These are phyloP conservation scores for Erethizon dorsatum DNA, from an alignment of 2,797 vertebrate species.

Conservation along the genomic window DNA sequence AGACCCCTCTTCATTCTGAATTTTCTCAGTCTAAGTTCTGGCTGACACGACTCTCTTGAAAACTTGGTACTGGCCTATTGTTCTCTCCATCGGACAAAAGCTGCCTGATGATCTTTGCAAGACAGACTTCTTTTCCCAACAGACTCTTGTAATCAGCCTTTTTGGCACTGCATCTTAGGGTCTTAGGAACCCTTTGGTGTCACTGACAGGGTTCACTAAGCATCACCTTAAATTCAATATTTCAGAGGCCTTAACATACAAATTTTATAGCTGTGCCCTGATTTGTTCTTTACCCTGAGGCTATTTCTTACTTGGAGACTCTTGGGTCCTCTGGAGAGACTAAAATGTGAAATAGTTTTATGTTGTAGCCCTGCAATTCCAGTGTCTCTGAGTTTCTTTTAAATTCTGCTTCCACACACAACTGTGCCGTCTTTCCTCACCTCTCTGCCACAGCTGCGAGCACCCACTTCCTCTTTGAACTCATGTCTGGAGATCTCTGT, in stretches of 20 bases:
- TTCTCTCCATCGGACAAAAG: neutral
- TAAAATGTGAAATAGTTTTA: constrained; percentile 18
- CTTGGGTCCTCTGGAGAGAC: neutral
- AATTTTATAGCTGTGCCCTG: neutral
- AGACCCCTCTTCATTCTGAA: neutral
- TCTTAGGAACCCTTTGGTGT: neutral
- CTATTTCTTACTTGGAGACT: constrained; percentile 12
- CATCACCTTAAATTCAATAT: constrained; percentile 18
- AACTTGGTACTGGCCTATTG: neutral
- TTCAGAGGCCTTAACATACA: constrained; percentile 6
- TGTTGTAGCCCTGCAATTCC: neutral
- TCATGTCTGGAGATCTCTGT: neutral
- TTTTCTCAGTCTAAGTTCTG: neutral
- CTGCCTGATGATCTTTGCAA: neutral
- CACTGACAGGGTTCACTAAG: neutral
- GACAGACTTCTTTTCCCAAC: neutral
- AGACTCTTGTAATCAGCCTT: neutral
- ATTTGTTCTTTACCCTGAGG: neutral
- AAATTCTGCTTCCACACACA: neutral
- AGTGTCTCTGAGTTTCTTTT: neutral
- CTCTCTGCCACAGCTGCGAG: neutral
- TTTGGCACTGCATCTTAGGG: neutral
- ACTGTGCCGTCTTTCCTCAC: neutral
- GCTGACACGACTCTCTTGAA: neutral
- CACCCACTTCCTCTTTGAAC: neutral